phyloP scores from a whole-genome alignment of 2,797 vertebrate species.

The Threskiornis aethiopicus region DNA sequence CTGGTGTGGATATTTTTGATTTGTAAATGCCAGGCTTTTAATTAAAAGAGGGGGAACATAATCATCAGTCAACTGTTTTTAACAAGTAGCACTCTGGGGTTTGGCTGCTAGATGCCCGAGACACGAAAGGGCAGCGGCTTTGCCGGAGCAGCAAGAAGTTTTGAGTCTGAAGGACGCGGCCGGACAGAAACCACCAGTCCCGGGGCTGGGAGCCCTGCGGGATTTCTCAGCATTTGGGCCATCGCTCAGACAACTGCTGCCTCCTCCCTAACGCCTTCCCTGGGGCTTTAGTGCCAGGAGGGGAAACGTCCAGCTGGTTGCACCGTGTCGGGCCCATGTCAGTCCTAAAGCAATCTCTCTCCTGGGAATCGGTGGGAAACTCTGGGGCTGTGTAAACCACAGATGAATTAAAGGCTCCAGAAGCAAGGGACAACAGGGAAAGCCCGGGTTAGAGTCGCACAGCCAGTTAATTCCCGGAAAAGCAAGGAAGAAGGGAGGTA shows the following conservation, averaged over 20 bases:
- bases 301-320: background rate
- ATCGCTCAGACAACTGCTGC: background rate
- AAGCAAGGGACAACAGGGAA: background rate
- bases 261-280: background rate
- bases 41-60: background rate
- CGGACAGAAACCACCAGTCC: background rate
- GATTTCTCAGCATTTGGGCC: background rate
- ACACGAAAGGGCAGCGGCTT: background rate
- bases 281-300: background rate
- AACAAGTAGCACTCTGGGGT: background rate
- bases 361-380: background rate
- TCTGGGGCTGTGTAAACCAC: background rate
- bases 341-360: background rate
- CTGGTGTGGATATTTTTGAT: constrained; percentile 14
- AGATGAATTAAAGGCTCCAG: background rate
- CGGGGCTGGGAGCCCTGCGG: background rate
- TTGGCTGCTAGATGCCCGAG: background rate
- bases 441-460: background rate
- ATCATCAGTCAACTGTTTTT: background rate
- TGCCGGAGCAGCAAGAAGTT: background rate
- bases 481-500: background rate
- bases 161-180: background rate
- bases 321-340: background rate
- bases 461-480: background rate
- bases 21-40: constrained; percentile 17